phyloP scores from a whole-genome alignment of 2,113 vertebrate species.

The Anthoscopus minutus region DNA sequence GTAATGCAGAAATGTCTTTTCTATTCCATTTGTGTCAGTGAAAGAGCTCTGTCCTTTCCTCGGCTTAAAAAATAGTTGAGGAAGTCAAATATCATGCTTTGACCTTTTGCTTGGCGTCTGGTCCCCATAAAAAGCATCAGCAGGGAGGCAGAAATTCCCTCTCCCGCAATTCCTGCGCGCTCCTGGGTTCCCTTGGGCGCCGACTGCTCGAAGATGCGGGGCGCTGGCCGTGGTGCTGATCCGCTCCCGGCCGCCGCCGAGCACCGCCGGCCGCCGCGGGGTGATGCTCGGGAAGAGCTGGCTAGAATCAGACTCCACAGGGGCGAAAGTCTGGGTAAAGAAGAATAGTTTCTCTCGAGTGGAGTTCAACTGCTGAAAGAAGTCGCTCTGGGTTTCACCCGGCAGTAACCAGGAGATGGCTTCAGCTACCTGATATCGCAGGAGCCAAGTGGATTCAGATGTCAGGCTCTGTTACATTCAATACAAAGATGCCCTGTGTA shows the following conservation, averaged over 20 bases:
- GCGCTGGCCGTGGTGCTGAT: constrained; percentile 64
- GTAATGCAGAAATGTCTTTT: accelerated
- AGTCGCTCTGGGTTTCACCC: constrained; percentile 11
- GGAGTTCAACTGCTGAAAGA: neutral
- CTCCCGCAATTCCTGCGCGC: accelerated
- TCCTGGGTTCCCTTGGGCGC: neutral
- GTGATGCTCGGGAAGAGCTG: neutral
- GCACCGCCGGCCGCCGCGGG: neutral
- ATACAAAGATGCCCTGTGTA: neutral
- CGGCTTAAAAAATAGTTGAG: neutral
- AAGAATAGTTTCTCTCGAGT: neutral
- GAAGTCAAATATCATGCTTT: neutral
- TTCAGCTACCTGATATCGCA: constrained; percentile 58
- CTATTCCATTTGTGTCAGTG: neutral
- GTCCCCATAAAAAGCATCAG: neutral
- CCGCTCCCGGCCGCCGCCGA: accelerated
- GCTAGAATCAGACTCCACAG: neutral
- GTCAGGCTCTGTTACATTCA: constrained; percentile 40
- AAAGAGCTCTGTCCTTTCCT: neutral
- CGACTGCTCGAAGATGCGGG: neutral
- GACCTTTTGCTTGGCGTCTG: neutral
- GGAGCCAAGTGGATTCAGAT: constrained; percentile 58
- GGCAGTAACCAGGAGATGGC: constrained; percentile 52
- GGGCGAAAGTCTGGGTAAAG: neutral
- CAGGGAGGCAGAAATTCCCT: accelerated